These are phyloP conservation scores for Metopia argyrocephala DNA, from an alignment of 2,888 invertebrate genomes.

Conservation along the genomic window DNA sequence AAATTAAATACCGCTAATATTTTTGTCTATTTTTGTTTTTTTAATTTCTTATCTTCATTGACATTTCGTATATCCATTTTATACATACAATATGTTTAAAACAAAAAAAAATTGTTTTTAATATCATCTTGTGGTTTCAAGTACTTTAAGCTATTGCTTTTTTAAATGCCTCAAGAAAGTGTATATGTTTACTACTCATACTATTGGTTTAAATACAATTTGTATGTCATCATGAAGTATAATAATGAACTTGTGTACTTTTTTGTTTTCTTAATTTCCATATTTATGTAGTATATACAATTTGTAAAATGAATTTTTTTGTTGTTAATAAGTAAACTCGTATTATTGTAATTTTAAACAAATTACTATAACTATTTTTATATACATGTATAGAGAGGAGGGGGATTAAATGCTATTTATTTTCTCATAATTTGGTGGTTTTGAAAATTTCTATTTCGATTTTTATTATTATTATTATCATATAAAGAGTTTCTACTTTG, in stretches of 20 bases:
- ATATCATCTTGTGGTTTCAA: background rate
- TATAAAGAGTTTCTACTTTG: no score
- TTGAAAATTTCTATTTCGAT: conserved; percentile 40
- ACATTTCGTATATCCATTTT: background rate
- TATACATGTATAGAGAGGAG: background rate
- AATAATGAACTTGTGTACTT: background rate
- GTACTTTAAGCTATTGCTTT: background rate
- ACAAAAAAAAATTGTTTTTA: background rate
- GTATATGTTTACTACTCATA: conserved; percentile 7
- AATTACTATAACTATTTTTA: background rate
- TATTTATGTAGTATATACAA: conserved; percentile 22
- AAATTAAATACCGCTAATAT: no score
- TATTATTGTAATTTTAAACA: background rate
- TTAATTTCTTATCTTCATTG: background rate
- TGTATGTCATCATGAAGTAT: background rate
- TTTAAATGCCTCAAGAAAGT: conserved; percentile 37
- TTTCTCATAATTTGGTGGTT: conserved; percentile 47
- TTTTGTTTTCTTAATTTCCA: background rate
- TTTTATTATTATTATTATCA: no score
- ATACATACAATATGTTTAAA: background rate
- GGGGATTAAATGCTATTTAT: conserved; percentile 53
- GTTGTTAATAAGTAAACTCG: background rate
- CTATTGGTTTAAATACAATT: background rate
- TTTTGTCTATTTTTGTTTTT: conserved; percentile 1
- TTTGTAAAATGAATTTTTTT: conserved; percentile 7